Conservation (phyloP, 2,888 invertebrate species). For the Pomacea canaliculata region DNA sequence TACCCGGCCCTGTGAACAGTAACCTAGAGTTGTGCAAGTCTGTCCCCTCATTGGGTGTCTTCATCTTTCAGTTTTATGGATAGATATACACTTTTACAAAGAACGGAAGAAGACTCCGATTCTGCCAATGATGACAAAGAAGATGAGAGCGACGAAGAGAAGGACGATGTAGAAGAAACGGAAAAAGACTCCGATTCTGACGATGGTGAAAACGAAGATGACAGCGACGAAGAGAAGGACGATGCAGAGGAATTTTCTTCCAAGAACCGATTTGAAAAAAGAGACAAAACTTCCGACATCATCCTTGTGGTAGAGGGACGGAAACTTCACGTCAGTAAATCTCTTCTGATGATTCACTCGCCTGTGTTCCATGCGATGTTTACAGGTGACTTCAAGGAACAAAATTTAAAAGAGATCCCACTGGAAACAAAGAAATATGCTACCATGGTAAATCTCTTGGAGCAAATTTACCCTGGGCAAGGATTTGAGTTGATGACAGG, state of each 20-base stretch:
- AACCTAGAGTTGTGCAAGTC: no score
- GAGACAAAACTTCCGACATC: not conserved
- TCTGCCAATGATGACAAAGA: no score
- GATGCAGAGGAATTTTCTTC: no score
- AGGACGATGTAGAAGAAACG: no score
- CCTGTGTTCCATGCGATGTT: not conserved
- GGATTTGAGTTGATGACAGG: no score
- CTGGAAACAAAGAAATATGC: not conserved
- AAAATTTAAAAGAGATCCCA: not conserved
- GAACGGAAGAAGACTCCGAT: rapidly evolving
- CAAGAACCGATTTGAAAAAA: not conserved
- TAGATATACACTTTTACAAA: rapidly evolving
- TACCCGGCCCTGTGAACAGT: no score
- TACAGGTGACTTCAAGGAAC: not conserved
- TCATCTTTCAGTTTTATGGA: no score
- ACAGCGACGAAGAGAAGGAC: rapidly evolving
- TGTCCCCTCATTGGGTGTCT: no score
- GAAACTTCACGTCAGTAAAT: not conserved
- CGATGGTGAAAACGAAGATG: no score
- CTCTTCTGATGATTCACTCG: not conserved
- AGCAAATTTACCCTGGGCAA: not conserved
- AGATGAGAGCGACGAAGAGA: rapidly evolving
- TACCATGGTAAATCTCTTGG: not conserved
- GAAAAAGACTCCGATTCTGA: no score
- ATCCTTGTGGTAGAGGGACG: not conserved